Evolutionary conservation across 2,113 vertebrate genomes (phyloP), one percentile per base, ranked within the genome.

Genomic region (Pandion haliaetus): DNA sequence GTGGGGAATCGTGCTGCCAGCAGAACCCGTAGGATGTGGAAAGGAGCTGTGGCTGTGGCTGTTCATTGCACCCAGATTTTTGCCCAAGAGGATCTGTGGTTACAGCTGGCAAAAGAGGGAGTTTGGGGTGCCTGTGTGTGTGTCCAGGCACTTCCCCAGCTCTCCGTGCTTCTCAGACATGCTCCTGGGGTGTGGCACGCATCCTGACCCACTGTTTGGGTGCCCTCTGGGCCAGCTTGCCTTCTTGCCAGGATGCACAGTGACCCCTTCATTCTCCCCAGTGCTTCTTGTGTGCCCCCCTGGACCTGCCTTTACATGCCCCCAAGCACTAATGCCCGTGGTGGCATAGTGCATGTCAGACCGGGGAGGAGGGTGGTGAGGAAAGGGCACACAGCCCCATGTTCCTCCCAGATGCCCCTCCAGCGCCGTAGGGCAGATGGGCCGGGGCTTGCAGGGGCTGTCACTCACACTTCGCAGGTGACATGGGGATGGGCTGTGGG

Each of bases 391-490:
- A 5, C 34, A 54, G 34, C n/a, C 34, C 34, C 4, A 1, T 7
- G 7, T 55, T 40, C 40, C n/a, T 40, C 8, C 40, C 4, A 9
- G 62, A 45, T 12, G 14, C 54, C 21, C 28, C 61, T 72, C 25
- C 66, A 47, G 34, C 1, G 4, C 45, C 8, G 12, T 8, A 26
- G 73, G 36, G 38, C 6, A 12, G 65, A 9, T 44, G 18, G 34
- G 14, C 14, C 18, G 23, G 45, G 65, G 23, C 62, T 82, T 6
- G 3, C 52, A 50, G 61, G 26, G 32, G 17, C 88, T 61, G 34
- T n/a, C 63, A 20, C 47, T 55, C 14, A 5, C 2, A 4, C 23
- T 38, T 3, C 0, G 6, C 4, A 4, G 59, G 19, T 59, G 52
- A 38, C 14, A 4, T 12, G 29, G 44, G 50, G 44, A 50, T 1